Evolutionary conservation across 2,113 vertebrate species (phyloP).

Genomic region (Pteropus alecto): DNA sequence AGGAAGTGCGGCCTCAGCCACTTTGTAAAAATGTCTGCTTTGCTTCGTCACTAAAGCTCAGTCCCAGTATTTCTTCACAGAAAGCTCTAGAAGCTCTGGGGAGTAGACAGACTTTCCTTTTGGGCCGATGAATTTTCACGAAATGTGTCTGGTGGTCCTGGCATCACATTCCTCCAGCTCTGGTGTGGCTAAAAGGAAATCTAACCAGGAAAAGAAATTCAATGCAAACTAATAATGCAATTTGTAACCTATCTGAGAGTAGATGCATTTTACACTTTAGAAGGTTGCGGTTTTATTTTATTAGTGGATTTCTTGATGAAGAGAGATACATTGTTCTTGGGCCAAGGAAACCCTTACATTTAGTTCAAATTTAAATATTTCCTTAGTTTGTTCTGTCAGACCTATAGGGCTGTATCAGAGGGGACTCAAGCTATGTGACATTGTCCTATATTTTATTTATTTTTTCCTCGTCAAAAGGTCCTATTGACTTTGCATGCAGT

Average conservation of each 20-base stretch:
- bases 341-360: constrained; percentile 72
- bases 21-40: neutral
- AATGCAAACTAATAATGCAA: constrained; percentile 51
- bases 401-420: constrained; percentile 48
- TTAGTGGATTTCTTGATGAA: constrained; percentile 74
- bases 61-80: neutral
- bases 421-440: constrained; percentile 42
- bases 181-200: neutral
- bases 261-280: constrained; percentile 64
- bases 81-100: neutral
- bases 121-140: neutral
- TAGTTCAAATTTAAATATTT: constrained; percentile 68
- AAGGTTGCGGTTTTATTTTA: constrained; percentile 71
- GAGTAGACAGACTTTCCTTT: neutral
- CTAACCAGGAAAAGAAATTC: constrained; percentile 28
- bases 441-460: constrained; percentile 10
- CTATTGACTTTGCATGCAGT: constrained; percentile 51
- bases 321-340: constrained; percentile 36
- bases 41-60: neutral
- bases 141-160: neutral
- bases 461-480: constrained; percentile 1
- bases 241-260: constrained; percentile 70
- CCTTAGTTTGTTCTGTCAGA: constrained; percentile 63
- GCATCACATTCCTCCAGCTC: neutral
- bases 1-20: neutral